phyloP scores from a whole-genome alignment of 1,140 invertebrate genomes.

The Epicauta chinensis region DNA sequence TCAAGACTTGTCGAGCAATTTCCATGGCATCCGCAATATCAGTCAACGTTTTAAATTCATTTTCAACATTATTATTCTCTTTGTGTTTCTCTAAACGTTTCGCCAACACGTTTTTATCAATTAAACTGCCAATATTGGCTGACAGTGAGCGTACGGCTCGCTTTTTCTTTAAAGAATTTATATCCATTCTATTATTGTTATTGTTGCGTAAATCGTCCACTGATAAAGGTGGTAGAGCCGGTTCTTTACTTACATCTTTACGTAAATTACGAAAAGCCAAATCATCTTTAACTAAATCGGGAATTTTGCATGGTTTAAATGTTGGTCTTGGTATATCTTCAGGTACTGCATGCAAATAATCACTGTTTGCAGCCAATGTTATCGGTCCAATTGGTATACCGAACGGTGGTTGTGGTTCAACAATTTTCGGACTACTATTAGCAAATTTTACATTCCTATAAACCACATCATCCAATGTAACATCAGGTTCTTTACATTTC shows the following conservation, averaged over 20 bases:
- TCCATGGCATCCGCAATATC: constrained; percentile 42
- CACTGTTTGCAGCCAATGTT: constrained; percentile 64
- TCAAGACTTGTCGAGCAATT: constrained; percentile 37
- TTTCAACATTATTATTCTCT: constrained; percentile 41
- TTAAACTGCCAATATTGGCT: constrained; percentile 67
- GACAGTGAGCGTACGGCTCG: constrained; percentile 71
- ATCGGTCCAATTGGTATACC: constrained; percentile 81
- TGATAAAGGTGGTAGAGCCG: constrained; percentile 40
- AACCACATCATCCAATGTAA: constrained; percentile 75
- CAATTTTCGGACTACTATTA: constrained; percentile 62
- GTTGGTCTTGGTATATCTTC: constrained; percentile 52
- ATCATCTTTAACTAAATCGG: constrained; percentile 81
- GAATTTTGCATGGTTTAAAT: constrained; percentile 60
- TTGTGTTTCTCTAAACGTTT: constrained; percentile 46
- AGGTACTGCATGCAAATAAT: constrained; percentile 75
- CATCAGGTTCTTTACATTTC: constrained; percentile 70
- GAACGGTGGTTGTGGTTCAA: constrained; percentile 80
- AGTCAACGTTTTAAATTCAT: constrained; percentile 32
- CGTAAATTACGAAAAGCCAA: constrained; percentile 75
- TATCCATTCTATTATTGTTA: constrained; percentile 24
- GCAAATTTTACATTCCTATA: constrained; percentile 72
- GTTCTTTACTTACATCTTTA: constrained; percentile 60
- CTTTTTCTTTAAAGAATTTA: constrained; percentile 55
- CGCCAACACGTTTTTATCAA: constrained; percentile 51
- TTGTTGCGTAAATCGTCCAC: constrained; percentile 38